Conservation (phyloP, 1,140 invertebrate species). For the Procambarus virginalis region DNA sequence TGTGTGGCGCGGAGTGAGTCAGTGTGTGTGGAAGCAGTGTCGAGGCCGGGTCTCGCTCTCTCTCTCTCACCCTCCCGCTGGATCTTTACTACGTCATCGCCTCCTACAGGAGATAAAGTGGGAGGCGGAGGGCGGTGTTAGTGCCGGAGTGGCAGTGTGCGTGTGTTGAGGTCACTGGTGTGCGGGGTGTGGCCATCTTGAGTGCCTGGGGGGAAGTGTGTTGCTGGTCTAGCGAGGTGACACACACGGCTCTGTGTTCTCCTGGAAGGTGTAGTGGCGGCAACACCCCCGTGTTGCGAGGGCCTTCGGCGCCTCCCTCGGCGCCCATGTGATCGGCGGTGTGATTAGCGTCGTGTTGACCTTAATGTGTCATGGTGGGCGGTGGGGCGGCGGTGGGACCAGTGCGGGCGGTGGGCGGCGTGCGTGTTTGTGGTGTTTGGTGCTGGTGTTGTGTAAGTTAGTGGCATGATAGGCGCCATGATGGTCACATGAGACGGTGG, state of each 20-base stretch:
- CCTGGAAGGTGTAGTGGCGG: background rate
- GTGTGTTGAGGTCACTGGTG: background rate
- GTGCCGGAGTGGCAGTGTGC: background rate
- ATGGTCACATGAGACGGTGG: conserved; percentile 39
- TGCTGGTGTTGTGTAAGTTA: background rate
- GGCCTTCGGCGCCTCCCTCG: background rate
- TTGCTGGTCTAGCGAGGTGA: background rate
- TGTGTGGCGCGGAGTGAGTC: conserved; percentile 10
- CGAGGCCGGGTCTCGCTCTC: background rate
- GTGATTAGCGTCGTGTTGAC: background rate
- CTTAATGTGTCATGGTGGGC: background rate
- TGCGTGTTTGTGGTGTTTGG: background rate
- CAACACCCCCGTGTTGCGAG: background rate
- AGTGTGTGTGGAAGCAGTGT: conserved; percentile 11
- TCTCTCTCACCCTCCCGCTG: background rate
- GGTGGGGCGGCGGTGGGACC: too few relatives aligned
- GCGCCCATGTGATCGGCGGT: background rate
- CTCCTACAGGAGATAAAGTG: conserved; percentile 10
- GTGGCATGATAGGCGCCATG: background rate
- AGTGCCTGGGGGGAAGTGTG: background rate
- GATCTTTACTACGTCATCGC: conserved; percentile 1
- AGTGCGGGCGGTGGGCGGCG: too few relatives aligned
- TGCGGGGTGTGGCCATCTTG: background rate
- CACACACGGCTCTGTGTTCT: background rate
- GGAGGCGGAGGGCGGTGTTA: background rate